Conservation (phyloP, 2,888 invertebrate species). For the Eilema caniola region DNA sequence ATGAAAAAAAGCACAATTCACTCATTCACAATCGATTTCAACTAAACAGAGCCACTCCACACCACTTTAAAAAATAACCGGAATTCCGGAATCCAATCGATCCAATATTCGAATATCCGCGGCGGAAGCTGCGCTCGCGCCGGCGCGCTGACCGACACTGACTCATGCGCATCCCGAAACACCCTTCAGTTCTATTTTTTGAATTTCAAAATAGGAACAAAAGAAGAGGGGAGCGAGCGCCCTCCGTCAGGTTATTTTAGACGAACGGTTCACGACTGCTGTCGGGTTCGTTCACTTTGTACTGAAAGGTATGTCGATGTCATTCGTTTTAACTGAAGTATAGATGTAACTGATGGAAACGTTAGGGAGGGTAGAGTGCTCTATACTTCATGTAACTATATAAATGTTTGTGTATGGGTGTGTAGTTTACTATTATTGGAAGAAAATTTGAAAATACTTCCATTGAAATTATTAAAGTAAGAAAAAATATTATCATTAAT, state of each 20-base stretch:
- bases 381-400: slow-evolving; percentile 41
- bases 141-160: slow-evolving; percentile 80
- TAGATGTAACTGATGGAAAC: slow-evolving; percentile 52
- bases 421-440: slow-evolving; percentile 45
- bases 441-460: slow-evolving; percentile 18
- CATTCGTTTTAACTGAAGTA: slow-evolving; percentile 55
- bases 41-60: slow-evolving; percentile 53
- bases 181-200: slow-evolving; percentile 82
- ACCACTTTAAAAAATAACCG: slow-evolving; percentile 52
- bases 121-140: slow-evolving; percentile 73
- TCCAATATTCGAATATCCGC: slow-evolving; percentile 56
- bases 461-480: too few species aligned
- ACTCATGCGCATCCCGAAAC: slow-evolving; percentile 81
- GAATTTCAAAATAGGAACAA: slow-evolving; percentile 85
- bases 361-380: slow-evolving; percentile 46
- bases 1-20: slow-evolving; percentile 41
- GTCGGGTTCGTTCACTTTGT: slow-evolving; percentile 80
- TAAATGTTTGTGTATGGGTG: slow-evolving; percentile 55
- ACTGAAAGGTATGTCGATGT: slow-evolving; percentile 53
- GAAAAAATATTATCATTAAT: too few species aligned
- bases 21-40: slow-evolving; percentile 41
- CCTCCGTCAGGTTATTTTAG: slow-evolving; percentile 78
- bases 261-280: slow-evolving; percentile 58
- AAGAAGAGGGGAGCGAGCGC: slow-evolving; percentile 84
- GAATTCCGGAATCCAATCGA: slow-evolving; percentile 54